Evolutionary conservation across 2,113 vertebrate species (phyloP).

Genomic region (Oryzias melastigma): DNA sequence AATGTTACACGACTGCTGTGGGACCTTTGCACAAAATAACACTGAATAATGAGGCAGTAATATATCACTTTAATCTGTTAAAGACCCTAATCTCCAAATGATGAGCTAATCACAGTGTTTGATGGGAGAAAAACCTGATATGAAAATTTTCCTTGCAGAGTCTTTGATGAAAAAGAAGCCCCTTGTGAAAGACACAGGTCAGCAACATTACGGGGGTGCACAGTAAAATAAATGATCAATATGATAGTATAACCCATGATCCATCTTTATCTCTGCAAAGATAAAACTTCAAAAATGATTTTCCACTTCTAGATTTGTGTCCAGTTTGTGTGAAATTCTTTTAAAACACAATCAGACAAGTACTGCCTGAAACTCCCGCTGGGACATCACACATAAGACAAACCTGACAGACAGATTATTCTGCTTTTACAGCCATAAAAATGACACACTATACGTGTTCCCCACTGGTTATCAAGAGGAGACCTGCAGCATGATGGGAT

Average conservation of each 20-base stretch:
- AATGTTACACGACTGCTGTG: constrained; percentile 53
- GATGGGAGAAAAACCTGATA: constrained; percentile 49
- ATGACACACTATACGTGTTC: neutral
- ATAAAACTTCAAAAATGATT: neutral
- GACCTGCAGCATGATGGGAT: constrained; percentile 1
- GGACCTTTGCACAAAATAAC: constrained; percentile 50
- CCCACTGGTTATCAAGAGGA: neutral
- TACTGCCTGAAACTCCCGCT: neutral
- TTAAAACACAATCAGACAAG: constrained; percentile 1
- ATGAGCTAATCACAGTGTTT: constrained; percentile 45
- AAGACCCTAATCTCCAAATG: constrained; percentile 31
- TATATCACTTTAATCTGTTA: constrained; percentile 58
- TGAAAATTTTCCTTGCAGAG: constrained; percentile 12
- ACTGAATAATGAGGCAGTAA: constrained; percentile 43
- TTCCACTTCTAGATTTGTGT: neutral
- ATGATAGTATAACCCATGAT: neutral
- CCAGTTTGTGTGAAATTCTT: neutral
- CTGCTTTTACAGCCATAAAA: neutral
- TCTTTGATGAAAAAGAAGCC: constrained; percentile 5
- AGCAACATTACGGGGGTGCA: constrained; percentile 29
- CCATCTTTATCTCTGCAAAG: neutral
- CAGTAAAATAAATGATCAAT: constrained; percentile 18
- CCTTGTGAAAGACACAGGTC: constrained; percentile 22
- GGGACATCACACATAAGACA: neutral
- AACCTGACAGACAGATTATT: constrained; percentile 5